Evolutionary conservation across 2,113 vertebrate genomes (phyloP).

Genomic region (Bagarius yarrelli): DNA sequence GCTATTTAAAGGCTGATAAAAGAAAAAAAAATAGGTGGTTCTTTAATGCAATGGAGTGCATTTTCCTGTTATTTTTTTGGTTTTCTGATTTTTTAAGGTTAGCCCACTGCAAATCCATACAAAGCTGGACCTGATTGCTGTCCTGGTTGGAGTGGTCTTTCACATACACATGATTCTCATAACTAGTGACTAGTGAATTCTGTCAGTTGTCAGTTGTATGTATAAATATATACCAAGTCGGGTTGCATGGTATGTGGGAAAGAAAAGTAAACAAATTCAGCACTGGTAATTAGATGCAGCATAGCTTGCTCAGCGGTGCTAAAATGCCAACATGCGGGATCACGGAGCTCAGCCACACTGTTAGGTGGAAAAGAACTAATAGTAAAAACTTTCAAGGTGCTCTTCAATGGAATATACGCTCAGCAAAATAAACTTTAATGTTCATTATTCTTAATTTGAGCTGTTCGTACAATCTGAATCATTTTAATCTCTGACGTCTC

Average conservation of each 20-base stretch:
- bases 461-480: not conserved
- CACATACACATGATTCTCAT: no score
- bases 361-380: not conserved
- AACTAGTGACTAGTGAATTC: no score
- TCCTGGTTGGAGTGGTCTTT: not conserved
- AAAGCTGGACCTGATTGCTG: not conserved
- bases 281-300: not conserved
- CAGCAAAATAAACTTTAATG: not conserved
- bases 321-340: slow-evolving; percentile 10
- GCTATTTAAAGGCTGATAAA: no score
- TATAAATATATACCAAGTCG: not conserved
- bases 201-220: not conserved
- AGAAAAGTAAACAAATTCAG: slow-evolving; percentile 11
- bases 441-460: not conserved
- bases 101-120: not conserved
- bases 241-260: not conserved
- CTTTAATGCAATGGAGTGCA: not conserved
- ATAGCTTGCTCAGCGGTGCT: not conserved
- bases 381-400: not conserved
- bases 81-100: not conserved
- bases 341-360: not conserved
- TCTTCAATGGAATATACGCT: not conserved
- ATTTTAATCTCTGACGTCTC: slow-evolving; percentile 11
- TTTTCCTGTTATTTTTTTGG: not conserved
- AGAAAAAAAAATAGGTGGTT: not conserved